Evolutionary conservation across 2,797 vertebrate species (phyloP), one percentile per base, ranked within the genome.

Genomic region (Myotis pilosus): DNA sequence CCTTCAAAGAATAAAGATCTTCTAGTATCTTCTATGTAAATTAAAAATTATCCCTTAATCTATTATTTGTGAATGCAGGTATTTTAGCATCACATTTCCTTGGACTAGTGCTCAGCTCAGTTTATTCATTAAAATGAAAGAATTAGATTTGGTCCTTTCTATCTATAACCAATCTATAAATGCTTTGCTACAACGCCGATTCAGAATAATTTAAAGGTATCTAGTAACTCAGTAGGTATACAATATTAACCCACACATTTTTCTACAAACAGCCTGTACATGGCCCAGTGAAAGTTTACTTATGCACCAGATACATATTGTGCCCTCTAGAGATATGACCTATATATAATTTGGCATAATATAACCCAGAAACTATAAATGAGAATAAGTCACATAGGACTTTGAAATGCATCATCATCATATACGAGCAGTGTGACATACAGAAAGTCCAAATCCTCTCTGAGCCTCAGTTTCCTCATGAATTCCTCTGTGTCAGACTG

Each of bases 41-140:
- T 91, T 87, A 25, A 86, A 17, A 78, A 76, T 62, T 79, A 90
- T 38, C n/a, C 55, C 13, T 87, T 80, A 81, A 44, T 76, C 28
- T 82, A 30, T 44, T 72, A 62, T 82, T 94, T 76, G 38, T 92
- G 76, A 91, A 28, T 85, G n/a, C 71, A 51, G 62, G 49, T 28
- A 53, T 91, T 94, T 95, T 89, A 86, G 75, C 30, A 83, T 78
- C 15, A 71, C 16, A 28, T 79, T 91, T 90, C 60, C 69, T n/a
- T 90, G 17, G 41, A 83, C 23, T 38, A 81, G 5, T 41, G 4
- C 10, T 30, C 20, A 72, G 36, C 20, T 78, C 49, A 89, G 25
- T 82, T 92, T 86, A 89, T 86, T 83, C 36, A 25, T 71, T 85
- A 74, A 69, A 79, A 66, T 55, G 25, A 87, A 88, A 64, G 33